Conservation (phyloP, 2,797 vertebrate genomes). For the Coracias cyanogaster region DNA sequence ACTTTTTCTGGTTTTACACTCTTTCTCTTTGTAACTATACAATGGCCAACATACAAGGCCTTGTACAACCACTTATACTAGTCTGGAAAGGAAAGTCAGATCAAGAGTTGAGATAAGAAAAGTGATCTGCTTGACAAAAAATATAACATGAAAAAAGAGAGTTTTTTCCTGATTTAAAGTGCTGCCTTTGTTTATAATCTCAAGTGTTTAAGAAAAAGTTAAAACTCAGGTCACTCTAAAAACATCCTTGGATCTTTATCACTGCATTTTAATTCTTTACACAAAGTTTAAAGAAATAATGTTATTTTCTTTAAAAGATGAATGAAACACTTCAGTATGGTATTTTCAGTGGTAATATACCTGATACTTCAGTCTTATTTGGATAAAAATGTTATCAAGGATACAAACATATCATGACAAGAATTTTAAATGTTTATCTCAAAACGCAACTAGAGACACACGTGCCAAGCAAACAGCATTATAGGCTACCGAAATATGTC, state of each 20-base stretch:
- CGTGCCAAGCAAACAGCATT: accelerated
- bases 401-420: neutral
- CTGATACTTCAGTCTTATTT: neutral
- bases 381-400: neutral
- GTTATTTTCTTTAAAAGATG: neutral
- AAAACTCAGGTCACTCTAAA: neutral
- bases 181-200: neutral
- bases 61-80: neutral
- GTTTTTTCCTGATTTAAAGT: neutral
- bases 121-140: neutral
- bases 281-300: neutral
- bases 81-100: neutral
- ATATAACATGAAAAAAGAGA: neutral
- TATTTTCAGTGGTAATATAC: neutral
- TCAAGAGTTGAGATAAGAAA: neutral
- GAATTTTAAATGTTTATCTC: neutral
- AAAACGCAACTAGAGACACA: neutral
- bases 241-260: neutral
- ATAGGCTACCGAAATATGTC: too few relatives aligned
- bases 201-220: neutral
- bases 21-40: neutral
- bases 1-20: neutral
- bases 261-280: neutral
- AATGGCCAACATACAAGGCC: neutral
- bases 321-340: neutral